Evolutionary conservation across 2,888 invertebrate species (phyloP).

Genomic region (Pristionchus japonicus): DNA sequence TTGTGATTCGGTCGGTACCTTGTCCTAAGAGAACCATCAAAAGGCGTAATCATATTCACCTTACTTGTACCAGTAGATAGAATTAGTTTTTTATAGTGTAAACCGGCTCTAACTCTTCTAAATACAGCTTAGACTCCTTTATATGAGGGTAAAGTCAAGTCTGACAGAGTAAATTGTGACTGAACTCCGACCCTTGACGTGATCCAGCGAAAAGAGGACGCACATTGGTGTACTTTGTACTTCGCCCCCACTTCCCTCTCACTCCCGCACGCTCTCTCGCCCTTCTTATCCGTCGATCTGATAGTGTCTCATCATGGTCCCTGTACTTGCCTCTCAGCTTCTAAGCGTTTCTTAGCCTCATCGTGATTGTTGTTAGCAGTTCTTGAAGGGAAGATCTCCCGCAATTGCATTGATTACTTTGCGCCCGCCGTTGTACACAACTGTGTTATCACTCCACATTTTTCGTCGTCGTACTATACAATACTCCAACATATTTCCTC

Average conservation of each 20-base stretch:
- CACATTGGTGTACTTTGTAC: slow-evolving; percentile 44
- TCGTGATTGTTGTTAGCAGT: background rate
- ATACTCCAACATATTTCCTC: background rate
- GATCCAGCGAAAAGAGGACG: background rate
- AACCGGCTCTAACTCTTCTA: no score
- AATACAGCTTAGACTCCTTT: background rate
- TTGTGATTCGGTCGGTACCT: background rate
- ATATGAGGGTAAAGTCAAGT: background rate
- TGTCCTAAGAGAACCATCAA: background rate
- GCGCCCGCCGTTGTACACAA: background rate
- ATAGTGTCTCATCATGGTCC: background rate
- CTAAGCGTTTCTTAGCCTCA: background rate
- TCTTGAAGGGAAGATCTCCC: background rate
- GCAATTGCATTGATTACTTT: background rate
- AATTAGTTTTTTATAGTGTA: no score
- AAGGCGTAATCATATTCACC: background rate
- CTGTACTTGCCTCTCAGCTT: slow-evolving; percentile 24
- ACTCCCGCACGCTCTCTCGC: slow-evolving; percentile 3
- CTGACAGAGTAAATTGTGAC: slow-evolving; percentile 5
- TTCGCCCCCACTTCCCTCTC: slow-evolving; percentile 18
- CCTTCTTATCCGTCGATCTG: slow-evolving; percentile 12
- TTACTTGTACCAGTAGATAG: background rate
- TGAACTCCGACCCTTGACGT: background rate
- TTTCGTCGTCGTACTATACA: background rate
- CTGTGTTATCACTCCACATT: background rate